Conservation (phyloP, 1,140 invertebrate species). For the Microplitis mediator region DNA sequence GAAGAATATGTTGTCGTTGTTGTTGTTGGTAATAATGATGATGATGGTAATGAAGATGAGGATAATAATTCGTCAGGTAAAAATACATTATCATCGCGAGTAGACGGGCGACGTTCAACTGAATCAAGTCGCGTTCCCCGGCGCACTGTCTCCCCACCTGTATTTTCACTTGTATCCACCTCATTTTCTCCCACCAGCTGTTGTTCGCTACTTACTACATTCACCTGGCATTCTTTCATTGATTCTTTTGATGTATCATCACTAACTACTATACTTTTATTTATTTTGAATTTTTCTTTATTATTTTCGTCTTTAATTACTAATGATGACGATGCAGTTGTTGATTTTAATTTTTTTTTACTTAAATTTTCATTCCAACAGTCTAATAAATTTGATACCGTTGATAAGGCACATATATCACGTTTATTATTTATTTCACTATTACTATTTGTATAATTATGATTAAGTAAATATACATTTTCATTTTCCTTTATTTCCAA, state of each 20-base stretch:
- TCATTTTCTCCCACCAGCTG: slow-evolving; percentile 61
- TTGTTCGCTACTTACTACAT: slow-evolving; percentile 38
- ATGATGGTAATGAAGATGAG: neutral
- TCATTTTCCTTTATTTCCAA: slow-evolving; percentile 36
- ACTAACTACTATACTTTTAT: slow-evolving; percentile 10
- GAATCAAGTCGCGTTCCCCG: slow-evolving; percentile 56
- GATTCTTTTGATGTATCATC: slow-evolving; percentile 42
- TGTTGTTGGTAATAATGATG: slow-evolving; percentile 31
- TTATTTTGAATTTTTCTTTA: neutral
- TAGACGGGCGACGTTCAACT: slow-evolving; percentile 59
- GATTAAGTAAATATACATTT: too few relatives aligned
- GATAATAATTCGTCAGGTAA: slow-evolving; percentile 7
- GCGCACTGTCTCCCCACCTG: slow-evolving; percentile 58
- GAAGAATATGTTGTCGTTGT: slow-evolving; percentile 16
- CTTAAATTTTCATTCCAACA: neutral
- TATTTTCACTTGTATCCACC: slow-evolving; percentile 41
- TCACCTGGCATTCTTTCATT: slow-evolving; percentile 56
- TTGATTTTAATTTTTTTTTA: neutral
- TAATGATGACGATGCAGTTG: neutral
- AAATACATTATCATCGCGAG: slow-evolving; percentile 53
- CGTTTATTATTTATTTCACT: neutral
- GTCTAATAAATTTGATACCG: neutral
- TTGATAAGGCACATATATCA: neutral
- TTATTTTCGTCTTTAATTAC: neutral
- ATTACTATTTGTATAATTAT: neutral